Base-by-base conservation (phyloP, 1,140 invertebrate species). In the Triops longicaudatus region DNA sequence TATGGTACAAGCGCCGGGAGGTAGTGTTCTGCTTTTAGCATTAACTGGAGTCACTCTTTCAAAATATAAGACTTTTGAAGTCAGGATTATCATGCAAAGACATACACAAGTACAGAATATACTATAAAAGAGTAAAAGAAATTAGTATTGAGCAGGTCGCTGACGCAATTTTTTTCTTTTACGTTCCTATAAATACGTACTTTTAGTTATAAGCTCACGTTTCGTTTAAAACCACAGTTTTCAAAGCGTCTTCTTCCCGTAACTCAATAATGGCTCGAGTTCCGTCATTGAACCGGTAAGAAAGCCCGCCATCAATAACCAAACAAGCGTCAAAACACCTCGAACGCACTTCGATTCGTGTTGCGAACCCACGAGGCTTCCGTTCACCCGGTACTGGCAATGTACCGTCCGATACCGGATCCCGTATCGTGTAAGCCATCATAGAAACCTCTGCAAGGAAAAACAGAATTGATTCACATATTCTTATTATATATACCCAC, bases 281-380 rank as follows among this genome's bases (percentile, higher is more conserved):
- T 3, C 97, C 97, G 83, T 97, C 94, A 85, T 98, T 98, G 84
- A 99, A 99, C 0, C 90, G 89, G 82, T 95, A 96, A 0, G 94
- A 95, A 10, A 97, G 90, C 75, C 95, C 95, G 26, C 97, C 97
- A 85, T 99, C 98, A n/a, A 99, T 90, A 0, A 98, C 97, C 12
- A 99, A 85, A 82, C 92, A 92, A 0, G 95, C 97, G 85, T 99
- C 95, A 79, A 92, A 93, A 86, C 97, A 99, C 76, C 94, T 89
- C 1, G 96, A 98, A 81, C 90, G 89, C 0, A 98, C 88, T 76
- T 88, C 87, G 26, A 98, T 88, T 44, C 88, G 89, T 43, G 85
- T 83, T 17, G 90, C 91, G 80, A 90, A 90, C 75, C 89, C 91
- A 12, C 91, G 86, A 0, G 89, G 87, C 28, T 87, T 85, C 37